Conservation (phyloP, 2,113 vertebrate species). For the Cochlearius cochlearius region DNA sequence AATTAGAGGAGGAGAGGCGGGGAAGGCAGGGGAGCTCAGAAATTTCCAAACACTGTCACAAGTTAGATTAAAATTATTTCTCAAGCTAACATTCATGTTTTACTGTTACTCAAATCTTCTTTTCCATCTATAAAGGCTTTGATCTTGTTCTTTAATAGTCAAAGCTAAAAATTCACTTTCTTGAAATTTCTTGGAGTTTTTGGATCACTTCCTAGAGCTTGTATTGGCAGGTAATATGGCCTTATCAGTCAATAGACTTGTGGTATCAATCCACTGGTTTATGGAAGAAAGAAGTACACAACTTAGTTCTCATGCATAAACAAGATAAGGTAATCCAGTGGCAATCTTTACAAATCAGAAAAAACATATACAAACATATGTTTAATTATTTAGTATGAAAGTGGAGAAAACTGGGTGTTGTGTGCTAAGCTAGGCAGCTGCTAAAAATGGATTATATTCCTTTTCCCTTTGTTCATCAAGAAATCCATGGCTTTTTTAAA, state of each 20-base stretch:
- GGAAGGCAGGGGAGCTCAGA: not conserved
- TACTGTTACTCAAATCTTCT: not conserved
- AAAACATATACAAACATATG: not conserved
- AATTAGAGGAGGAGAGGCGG: not conserved
- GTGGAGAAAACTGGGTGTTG: not conserved
- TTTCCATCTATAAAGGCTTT: not conserved
- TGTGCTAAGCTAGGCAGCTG: not conserved
- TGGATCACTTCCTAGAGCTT: not conserved
- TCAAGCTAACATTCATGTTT: not conserved
- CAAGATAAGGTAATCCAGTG: not conserved
- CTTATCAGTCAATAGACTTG: not conserved
- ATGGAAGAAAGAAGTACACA: not conserved
- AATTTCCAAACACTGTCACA: not conserved
- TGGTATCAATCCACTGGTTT: not conserved
- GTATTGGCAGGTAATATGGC: not conserved
- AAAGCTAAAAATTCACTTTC: not conserved
- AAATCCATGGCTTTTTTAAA: not conserved
- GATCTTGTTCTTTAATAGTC: not conserved
- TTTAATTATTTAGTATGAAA: not conserved
- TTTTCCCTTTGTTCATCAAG: not conserved
- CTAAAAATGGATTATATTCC: not conserved
- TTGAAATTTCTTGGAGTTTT: not conserved
- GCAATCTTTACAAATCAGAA: not conserved
- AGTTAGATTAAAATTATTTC: not conserved
- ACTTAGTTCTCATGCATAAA: not conserved